phyloP scores from a whole-genome alignment of 2,888 invertebrate genomes.

The Harpalus rufipes region DNA sequence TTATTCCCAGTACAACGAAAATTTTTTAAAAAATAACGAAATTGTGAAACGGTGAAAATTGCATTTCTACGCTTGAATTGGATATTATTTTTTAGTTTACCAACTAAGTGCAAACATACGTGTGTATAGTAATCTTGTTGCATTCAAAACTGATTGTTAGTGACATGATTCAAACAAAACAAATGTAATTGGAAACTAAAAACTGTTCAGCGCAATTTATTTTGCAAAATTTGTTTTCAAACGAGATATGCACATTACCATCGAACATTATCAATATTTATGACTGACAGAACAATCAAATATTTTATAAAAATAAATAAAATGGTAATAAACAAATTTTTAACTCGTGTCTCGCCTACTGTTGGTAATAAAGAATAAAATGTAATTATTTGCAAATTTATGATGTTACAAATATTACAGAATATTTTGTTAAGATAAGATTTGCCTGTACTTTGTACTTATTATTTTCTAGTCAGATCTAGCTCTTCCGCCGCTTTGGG shows the following conservation, averaged over 20 bases:
- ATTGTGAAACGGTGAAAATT: constrained; percentile 49
- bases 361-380: too few relatives aligned
- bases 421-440: too few relatives aligned
- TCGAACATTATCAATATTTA: not conserved
- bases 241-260: not conserved
- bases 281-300: too few relatives aligned
- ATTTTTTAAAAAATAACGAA: constrained; percentile 45
- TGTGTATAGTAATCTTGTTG: constrained; percentile 11
- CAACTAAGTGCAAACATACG: constrained; percentile 43
- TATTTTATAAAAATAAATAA: too few relatives aligned
- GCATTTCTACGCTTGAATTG: constrained; percentile 47
- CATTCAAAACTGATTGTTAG: constrained; percentile 25
- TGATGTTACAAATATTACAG: too few relatives aligned
- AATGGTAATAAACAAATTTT: too few relatives aligned
- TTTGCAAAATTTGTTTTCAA: constrained; percentile 25
- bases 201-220: constrained; percentile 13
- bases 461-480: too few relatives aligned
- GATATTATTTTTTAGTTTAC: constrained; percentile 29
- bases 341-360: too few relatives aligned
- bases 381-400: too few relatives aligned
- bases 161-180: constrained; percentile 42
- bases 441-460: too few relatives aligned
- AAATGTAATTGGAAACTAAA: constrained; percentile 17
- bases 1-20: constrained; percentile 50
- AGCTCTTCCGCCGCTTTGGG: too few relatives aligned